phyloP scores from a whole-genome alignment of 2,113 vertebrate genomes.

The Phylloscopus whistleri region DNA sequence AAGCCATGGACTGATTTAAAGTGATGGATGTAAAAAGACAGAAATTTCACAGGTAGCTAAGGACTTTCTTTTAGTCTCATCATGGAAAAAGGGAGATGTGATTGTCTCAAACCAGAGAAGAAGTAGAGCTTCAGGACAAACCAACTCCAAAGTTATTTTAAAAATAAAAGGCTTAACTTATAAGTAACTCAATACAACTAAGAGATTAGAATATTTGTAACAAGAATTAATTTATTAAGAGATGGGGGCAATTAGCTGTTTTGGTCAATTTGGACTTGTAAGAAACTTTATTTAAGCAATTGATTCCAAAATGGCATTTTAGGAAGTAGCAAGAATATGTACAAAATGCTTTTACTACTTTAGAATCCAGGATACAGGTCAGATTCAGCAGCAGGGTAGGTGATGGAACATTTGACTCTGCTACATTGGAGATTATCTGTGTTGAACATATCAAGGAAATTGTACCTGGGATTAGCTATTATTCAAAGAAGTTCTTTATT shows the following conservation, averaged over 20 bases:
- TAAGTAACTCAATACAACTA: neutral
- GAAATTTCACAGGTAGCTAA: neutral
- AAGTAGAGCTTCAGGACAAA: neutral
- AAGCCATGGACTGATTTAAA: neutral
- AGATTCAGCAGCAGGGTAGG: neutral
- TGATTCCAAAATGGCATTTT: neutral
- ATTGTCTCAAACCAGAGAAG: neutral
- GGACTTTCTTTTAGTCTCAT: neutral
- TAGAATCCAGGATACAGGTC: neutral
- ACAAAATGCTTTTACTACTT: neutral
- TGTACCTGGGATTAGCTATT: neutral
- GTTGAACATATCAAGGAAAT: neutral
- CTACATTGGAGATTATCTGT: neutral
- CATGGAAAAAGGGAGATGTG: neutral
- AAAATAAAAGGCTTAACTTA: neutral
- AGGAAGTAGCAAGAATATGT: neutral
- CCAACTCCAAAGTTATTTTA: neutral
- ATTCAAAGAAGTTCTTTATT: neutral
- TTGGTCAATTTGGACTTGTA: neutral
- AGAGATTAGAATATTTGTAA: neutral
- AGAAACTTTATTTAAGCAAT: neutral
- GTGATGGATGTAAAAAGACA: neutral
- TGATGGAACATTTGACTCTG: fast-evolving
- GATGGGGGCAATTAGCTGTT: neutral
- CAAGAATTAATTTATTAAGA: neutral